Evolutionary conservation across 2,888 invertebrate species (phyloP).

Genomic region (Campaea margaritaria): DNA sequence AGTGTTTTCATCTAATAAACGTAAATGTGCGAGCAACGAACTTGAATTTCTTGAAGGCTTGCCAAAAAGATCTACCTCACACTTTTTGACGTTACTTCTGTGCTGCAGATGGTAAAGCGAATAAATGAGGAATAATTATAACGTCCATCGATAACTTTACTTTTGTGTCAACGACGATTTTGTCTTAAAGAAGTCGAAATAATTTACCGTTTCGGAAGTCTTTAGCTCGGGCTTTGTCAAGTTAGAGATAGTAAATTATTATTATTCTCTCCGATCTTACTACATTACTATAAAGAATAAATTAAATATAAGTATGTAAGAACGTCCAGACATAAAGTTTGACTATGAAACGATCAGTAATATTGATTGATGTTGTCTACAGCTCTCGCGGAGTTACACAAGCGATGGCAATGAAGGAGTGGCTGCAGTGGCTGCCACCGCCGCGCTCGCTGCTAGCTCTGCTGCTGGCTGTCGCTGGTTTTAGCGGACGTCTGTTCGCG

Average conservation of each 20-base stretch:
- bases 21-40: conserved; percentile 37
- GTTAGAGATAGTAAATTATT: too few relatives aligned
- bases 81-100: conserved; percentile 2
- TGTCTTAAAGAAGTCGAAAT: too few relatives aligned
- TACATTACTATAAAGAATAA: too few relatives aligned
- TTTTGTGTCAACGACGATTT: too few relatives aligned
- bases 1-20: conserved; percentile 14
- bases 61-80: conserved; percentile 26
- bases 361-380: neutral
- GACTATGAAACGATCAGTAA: too few relatives aligned
- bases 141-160: too few relatives aligned
- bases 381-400: neutral
- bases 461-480: conserved; percentile 89
- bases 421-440: conserved; percentile 89
- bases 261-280: too few relatives aligned
- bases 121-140: neutral
- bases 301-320: too few relatives aligned
- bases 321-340: too few relatives aligned
- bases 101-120: neutral
- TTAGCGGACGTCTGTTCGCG: conserved; percentile 92
- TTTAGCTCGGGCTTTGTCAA: too few relatives aligned
- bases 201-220: too few relatives aligned
- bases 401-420: conserved; percentile 91
- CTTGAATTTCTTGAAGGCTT: conserved; percentile 34
- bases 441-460: conserved; percentile 91